Percentiles rank a stretch among this genome's conserved stretches.
Conservation (phyloP, 2,888 invertebrate genomes). For the Plagodis dolabraria region DNA sequence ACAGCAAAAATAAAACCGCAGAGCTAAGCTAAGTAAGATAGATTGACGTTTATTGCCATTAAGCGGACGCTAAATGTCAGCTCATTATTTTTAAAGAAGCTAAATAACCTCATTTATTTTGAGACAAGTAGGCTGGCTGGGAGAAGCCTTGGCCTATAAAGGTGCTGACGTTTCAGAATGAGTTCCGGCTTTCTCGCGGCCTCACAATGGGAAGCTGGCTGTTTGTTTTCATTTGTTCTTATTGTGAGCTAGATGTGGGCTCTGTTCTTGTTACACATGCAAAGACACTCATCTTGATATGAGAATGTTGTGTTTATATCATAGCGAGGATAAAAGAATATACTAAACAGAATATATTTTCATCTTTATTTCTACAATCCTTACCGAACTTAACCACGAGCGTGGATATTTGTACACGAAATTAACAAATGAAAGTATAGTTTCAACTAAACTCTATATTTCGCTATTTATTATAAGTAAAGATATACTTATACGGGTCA, state of each 20-base stretch:
- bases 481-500: too few relatives aligned
- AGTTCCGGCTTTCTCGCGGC: slow-evolving; percentile 22
- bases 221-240: slow-evolving; percentile 29
- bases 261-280: slow-evolving; percentile 6
- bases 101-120: slow-evolving; percentile 27
- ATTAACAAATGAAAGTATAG: too few relatives aligned
- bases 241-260: slow-evolving; percentile 18
- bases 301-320: too few relatives aligned
- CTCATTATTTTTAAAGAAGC: slow-evolving; percentile 29
- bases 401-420: too few relatives aligned
- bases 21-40: slow-evolving; percentile 14
- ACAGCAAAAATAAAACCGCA: background rate
- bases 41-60: slow-evolving; percentile 21
- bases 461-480: too few relatives aligned
- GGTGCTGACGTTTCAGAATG: slow-evolving; percentile 29
- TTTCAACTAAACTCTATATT: too few relatives aligned
- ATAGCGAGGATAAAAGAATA: background rate
- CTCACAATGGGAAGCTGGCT: slow-evolving; percentile 25
- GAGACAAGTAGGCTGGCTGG: slow-evolving; percentile 19
- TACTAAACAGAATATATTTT: background rate
- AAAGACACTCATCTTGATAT: background rate
- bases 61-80: slow-evolving; percentile 16
- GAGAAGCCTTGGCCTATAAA: slow-evolving; percentile 36
- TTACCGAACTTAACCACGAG: too few relatives aligned
- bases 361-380: too few relatives aligned